Evolutionary conservation across 2,888 invertebrate species (phyloP).

Genomic region (Tubulanus polymorphus): DNA sequence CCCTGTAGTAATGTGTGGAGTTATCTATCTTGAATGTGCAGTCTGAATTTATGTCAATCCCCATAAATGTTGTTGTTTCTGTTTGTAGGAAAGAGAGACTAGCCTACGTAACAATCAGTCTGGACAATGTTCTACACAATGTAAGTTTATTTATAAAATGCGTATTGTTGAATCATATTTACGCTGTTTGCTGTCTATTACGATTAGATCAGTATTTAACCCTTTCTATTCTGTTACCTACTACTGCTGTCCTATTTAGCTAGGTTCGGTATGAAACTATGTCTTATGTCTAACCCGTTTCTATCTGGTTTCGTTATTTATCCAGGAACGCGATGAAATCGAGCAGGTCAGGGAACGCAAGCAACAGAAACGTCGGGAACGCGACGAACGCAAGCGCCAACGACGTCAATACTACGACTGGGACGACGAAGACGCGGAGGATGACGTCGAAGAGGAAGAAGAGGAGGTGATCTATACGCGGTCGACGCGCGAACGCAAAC

Average conservation of each 20-base stretch:
- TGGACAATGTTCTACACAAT: slow-evolving; percentile 64
- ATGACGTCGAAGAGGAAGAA: slow-evolving; percentile 9
- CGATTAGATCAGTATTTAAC: no score
- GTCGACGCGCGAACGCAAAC: slow-evolving; percentile 72
- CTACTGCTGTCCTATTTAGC: not conserved
- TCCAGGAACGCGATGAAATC: not conserved
- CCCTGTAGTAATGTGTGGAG: no score
- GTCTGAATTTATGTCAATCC: no score
- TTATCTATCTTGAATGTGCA: no score
- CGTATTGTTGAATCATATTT: not conserved
- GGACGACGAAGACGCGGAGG: slow-evolving; percentile 7
- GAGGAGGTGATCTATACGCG: slow-evolving; percentile 25
- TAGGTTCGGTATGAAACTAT: slow-evolving; percentile 10
- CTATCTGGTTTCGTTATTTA: no score
- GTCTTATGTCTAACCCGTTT: no score
- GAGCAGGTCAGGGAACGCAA: slow-evolving; percentile 39
- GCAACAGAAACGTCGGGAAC: slow-evolving; percentile 3
- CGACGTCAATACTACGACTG: no score
- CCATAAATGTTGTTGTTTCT: slow-evolving; percentile 7
- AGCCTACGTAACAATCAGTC: slow-evolving; percentile 71
- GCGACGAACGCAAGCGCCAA: slow-evolving; percentile 3
- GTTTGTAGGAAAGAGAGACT: slow-evolving; percentile 63
- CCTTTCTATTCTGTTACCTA: not conserved
- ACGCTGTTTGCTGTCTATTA: not conserved
- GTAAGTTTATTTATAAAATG: slow-evolving; percentile 22